These are phyloP conservation scores for Gavialis gangeticus DNA, from an alignment of 2,113 vertebrate species.

Conservation along the genomic window DNA sequence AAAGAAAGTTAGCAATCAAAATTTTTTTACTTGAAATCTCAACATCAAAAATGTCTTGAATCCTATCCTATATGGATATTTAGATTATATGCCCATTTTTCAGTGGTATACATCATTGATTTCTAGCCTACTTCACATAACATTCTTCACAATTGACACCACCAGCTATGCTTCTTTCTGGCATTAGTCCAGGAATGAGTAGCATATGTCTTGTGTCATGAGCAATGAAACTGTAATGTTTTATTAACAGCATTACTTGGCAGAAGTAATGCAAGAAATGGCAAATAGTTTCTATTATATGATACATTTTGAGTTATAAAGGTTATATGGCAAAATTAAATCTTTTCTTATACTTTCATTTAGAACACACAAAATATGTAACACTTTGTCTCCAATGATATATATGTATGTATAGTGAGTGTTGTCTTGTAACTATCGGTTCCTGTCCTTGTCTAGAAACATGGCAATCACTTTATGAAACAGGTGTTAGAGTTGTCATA, in stretches of 20 bases:
- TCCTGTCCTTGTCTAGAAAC: not conserved
- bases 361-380: not conserved
- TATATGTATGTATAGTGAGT: not conserved
- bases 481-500: no score
- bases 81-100: not conserved
- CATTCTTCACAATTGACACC: not conserved
- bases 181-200: not conserved
- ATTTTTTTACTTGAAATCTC: not conserved
- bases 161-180: not conserved
- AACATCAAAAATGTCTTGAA: not conserved
- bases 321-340: not conserved
- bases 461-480: not conserved
- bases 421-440: not conserved
- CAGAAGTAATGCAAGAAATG: not conserved
- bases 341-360: not conserved
- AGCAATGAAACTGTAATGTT: not conserved
- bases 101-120: not conserved
- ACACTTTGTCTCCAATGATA: not conserved
- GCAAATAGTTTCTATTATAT: not conserved
- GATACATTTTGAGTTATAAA: not conserved
- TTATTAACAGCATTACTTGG: not conserved
- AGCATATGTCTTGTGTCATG: not conserved
- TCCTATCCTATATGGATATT: not conserved
- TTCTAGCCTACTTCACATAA: not conserved
- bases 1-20: not conserved